phyloP scores from a whole-genome alignment of 2,888 invertebrate genomes.

The Petrophora chlorosata region DNA sequence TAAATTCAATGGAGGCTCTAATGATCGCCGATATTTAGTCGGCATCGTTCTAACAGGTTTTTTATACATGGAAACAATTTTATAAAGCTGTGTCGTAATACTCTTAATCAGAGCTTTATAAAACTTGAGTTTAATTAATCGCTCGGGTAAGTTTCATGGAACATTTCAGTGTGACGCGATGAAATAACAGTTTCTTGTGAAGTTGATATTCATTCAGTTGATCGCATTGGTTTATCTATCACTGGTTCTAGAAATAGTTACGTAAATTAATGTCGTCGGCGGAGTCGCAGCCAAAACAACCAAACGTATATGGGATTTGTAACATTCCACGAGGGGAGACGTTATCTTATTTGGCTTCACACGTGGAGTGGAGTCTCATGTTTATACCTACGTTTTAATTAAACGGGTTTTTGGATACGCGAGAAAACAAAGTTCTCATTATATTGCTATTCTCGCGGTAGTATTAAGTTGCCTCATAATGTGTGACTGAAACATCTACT shows the following conservation, averaged over 20 bases:
- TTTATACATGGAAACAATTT: constrained; percentile 50
- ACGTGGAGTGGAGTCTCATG: constrained; percentile 2
- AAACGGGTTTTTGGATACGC: no score
- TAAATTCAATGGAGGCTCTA: constrained; percentile 51
- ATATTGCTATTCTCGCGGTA: no score
- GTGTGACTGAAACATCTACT: no score
- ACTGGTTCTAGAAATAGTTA: constrained; percentile 35
- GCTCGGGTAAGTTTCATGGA: constrained; percentile 43
- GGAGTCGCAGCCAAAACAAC: constrained; percentile 36
- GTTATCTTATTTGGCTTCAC: constrained; percentile 21
- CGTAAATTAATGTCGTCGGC: constrained; percentile 40
- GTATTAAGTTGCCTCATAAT: no score
- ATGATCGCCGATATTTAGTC: constrained; percentile 47
- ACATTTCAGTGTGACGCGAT: constrained; percentile 45
- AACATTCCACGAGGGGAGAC: constrained; percentile 14
- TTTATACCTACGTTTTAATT: no score
- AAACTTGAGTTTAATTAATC: constrained; percentile 45
- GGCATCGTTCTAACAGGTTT: constrained; percentile 41
- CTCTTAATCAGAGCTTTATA: constrained; percentile 48
- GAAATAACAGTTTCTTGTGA: constrained; percentile 21
- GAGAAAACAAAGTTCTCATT: no score
- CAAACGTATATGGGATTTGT: constrained; percentile 27
- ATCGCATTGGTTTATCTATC: constrained; percentile 38
- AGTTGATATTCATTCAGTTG: constrained; percentile 15
- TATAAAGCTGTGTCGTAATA: constrained; percentile 44